phyloP scores from a whole-genome alignment of 2,113 vertebrate species.

The Jacana jacana region DNA sequence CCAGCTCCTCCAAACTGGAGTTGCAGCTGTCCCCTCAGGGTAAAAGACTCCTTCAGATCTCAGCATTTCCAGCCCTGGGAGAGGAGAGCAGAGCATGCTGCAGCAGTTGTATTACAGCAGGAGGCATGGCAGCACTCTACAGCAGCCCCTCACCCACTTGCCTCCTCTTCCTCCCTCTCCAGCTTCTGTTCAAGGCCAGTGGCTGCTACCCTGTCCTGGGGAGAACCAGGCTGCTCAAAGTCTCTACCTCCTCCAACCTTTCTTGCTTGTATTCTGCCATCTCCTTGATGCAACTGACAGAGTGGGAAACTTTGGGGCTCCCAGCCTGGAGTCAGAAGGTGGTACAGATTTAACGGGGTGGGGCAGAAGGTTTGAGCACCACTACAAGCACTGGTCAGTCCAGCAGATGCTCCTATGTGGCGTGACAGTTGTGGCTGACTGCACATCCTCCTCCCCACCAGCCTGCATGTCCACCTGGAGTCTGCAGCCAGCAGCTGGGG shows the following conservation, averaged over 20 bases:
- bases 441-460: neutral
- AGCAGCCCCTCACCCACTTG: neutral
- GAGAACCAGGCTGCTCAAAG: neutral
- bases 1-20: neutral
- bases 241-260: neutral
- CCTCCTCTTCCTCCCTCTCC: neutral
- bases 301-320: neutral
- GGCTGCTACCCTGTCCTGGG: neutral
- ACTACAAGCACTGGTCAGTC: neutral
- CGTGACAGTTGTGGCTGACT: neutral
- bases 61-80: neutral
- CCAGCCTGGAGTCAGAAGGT: neutral
- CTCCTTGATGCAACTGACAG: neutral
- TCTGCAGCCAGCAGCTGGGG: neutral
- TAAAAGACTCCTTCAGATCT: neutral
- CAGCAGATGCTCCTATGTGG: neutral
- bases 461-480: neutral
- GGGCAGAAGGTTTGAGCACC: neutral
- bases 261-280: neutral
- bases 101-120: neutral
- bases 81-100: neutral
- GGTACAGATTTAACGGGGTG: neutral
- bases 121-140: neutral
- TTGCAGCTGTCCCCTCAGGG: neutral
- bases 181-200: neutral